These are phyloP conservation scores for Aldabrachelys gigantea DNA, from an alignment of 2,113 vertebrate species.

Conservation along the genomic window DNA sequence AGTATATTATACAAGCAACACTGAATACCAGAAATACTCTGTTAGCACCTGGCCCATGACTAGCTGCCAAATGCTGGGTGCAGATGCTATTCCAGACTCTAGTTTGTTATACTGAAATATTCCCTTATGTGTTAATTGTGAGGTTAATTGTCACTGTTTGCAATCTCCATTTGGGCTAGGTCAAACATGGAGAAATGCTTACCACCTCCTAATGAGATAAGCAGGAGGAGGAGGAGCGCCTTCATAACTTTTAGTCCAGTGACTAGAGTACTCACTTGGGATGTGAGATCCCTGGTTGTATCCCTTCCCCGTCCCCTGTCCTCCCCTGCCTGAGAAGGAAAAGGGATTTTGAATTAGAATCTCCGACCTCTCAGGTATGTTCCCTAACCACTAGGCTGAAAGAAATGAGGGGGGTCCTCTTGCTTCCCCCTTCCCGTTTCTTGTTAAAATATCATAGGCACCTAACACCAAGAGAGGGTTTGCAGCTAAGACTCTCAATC, in stretches of 20 bases:
- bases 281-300: neutral
- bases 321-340: neutral
- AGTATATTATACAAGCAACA: neutral
- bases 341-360: neutral
- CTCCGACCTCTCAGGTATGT: neutral
- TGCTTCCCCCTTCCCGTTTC: neutral
- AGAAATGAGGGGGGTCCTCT: neutral
- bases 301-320: rapidly evolving
- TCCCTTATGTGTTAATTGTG: neutral
- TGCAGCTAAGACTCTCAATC: neutral
- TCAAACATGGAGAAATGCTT: neutral
- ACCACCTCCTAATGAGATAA: neutral
- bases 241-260: neutral
- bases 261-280: neutral
- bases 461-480: neutral
- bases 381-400: neutral
- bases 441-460: neutral
- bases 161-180: neutral
- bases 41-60: neutral
- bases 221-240: neutral
- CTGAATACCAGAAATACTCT: neutral
- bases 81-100: neutral
- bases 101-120: neutral
- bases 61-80: neutral
- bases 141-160: neutral